These are phyloP conservation scores for Strongylocentrotus purpuratus DNA, from an alignment of 35 echinoderm and acorn worm species.

Conservation along the genomic window DNA sequence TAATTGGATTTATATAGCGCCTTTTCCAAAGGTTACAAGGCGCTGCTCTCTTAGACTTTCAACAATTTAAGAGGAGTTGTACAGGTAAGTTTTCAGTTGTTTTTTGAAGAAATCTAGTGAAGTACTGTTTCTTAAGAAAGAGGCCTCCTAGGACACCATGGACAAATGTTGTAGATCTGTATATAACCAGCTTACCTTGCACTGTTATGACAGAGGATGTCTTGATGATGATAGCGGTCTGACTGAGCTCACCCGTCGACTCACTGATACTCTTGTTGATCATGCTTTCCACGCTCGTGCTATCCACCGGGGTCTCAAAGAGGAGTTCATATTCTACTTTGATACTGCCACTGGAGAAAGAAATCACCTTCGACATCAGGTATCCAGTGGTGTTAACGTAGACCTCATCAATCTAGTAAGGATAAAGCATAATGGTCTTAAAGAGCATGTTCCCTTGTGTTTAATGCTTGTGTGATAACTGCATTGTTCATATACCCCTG, in stretches of 20 bases:
- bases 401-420: constrained; percentile 40
- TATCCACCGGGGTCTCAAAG: constrained; percentile 10
- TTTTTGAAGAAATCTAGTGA: too few relatives aligned
- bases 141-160: too few relatives aligned
- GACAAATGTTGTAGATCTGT: background rate
- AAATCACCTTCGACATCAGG: constrained; percentile 8
- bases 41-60: too few relatives aligned
- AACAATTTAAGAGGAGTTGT: too few relatives aligned
- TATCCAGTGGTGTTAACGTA: background rate
- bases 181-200: constrained; percentile 27
- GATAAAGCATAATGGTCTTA: background rate
- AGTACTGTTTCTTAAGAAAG: too few relatives aligned
- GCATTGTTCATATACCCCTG: too few relatives aligned
- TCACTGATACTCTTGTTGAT: constrained; percentile 32
- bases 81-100: too few relatives aligned
- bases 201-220: constrained; percentile 14
- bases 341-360: constrained; percentile 55
- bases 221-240: constrained; percentile 18
- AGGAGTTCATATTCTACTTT: constrained; percentile 51
- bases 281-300: background rate
- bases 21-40: too few relatives aligned
- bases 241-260: constrained; percentile 8
- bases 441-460: too few relatives aligned
- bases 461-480: too few relatives aligned
- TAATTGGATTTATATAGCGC: too few relatives aligned